These are phyloP conservation scores for Xanthorhoe spadicearia DNA, from an alignment of 2,888 invertebrate genomes.

Conservation along the genomic window DNA sequence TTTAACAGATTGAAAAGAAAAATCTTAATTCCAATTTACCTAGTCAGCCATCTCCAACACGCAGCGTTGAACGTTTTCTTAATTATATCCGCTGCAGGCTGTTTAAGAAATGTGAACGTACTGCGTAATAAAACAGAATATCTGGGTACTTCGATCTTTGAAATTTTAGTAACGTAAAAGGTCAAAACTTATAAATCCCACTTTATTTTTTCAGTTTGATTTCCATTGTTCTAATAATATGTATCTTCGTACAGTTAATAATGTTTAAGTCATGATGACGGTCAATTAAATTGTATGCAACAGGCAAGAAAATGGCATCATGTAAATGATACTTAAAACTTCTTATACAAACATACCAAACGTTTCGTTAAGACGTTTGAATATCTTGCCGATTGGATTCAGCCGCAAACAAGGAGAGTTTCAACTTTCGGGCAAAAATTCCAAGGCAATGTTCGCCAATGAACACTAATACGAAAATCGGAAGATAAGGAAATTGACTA, in stretches of 20 bases:
- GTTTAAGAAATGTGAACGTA: conserved; percentile 64
- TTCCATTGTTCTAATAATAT: no score
- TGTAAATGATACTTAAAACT: no score
- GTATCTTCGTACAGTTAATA: no score
- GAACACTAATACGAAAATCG: conserved; percentile 73
- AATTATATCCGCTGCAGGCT: conserved; percentile 77
- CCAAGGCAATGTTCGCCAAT: conserved; percentile 49
- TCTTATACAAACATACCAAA: conserved; percentile 65
- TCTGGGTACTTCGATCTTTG: no score
- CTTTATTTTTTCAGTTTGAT: no score
- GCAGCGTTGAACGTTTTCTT: conserved; percentile 72
- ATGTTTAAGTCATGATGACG: no score
- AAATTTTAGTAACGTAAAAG: no score
- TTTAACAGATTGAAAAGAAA: conserved; percentile 40
- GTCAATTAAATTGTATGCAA: no score
- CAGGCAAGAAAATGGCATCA: no score
- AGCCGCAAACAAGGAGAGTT: conserved; percentile 69
- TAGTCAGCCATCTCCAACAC: conserved; percentile 58
- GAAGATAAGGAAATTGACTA: conserved; percentile 69
- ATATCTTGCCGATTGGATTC: conserved; percentile 82
- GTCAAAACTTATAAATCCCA: no score
- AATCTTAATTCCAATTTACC: conserved; percentile 62
- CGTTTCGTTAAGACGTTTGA: conserved; percentile 79
- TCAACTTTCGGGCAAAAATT: conserved; percentile 36
- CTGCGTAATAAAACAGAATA: neutral